A percentile compares a stretch with the other conserved stretches of the same genome.
phyloP scores from a whole-genome alignment of 2,888 invertebrate genomes.

The Luffia ferchaultella region DNA sequence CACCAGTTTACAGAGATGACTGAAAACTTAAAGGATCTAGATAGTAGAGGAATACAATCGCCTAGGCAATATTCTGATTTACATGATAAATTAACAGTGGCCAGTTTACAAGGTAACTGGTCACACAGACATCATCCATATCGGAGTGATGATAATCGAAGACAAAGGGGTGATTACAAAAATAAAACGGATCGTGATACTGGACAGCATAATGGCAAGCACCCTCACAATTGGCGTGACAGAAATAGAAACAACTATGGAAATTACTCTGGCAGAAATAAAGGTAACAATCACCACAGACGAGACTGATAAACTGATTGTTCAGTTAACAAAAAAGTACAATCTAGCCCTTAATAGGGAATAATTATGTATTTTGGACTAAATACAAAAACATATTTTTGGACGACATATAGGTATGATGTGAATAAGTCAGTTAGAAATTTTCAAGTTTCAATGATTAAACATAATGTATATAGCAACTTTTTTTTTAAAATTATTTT shows the following conservation, averaged over 20 bases:
- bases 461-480: no score
- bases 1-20: conserved; percentile 50
- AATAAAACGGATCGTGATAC: neutral
- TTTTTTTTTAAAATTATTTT: no score
- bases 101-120: conserved; percentile 61
- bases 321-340: neutral
- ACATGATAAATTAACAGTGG: conserved; percentile 37
- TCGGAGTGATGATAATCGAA: conserved; percentile 28
- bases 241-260: conserved; percentile 1
- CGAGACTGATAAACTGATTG: conserved; percentile 16
- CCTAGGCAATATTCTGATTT: conserved; percentile 22
- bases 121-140: conserved; percentile 52
- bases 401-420: no score
- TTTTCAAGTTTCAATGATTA: no score
- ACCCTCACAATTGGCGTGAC: neutral
- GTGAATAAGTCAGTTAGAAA: no score
- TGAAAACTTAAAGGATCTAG: conserved; percentile 32
- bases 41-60: conserved; percentile 21
- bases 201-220: neutral
- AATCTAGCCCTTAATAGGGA: neutral
- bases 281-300: conserved; percentile 30
- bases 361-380: neutral
- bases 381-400: neutral
- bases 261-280: neutral
- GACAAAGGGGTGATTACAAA: neutral